A percentile compares a stretch with the other conserved stretches of the same genome.
These are phyloP conservation scores for Sander lucioperca DNA, from an alignment of 2,113 vertebrate genomes.

Conservation along the genomic window DNA sequence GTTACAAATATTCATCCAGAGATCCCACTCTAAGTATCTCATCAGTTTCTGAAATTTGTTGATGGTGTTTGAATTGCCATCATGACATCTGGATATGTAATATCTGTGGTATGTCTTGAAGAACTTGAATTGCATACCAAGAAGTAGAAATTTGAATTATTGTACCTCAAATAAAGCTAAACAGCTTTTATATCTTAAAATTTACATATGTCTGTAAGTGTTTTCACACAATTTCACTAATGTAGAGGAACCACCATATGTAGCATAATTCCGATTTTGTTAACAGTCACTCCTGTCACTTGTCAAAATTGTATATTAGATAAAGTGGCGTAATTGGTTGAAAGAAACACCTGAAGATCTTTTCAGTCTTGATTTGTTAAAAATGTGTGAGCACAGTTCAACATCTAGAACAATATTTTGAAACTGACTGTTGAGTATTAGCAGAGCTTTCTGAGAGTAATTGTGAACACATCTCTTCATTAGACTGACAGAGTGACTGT, in stretches of 20 bases:
- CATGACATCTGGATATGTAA: background rate
- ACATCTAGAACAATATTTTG: conserved; percentile 36
- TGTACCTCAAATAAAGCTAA: background rate
- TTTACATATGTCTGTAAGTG: background rate
- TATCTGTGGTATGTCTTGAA: background rate
- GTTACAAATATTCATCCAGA: background rate
- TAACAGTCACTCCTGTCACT: background rate
- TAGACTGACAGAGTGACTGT: conserved; percentile 77
- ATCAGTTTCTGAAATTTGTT: background rate
- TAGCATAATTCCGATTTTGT: background rate
- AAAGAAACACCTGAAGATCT: conserved; percentile 33
- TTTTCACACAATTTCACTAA: background rate
- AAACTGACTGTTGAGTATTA: conserved; percentile 57
- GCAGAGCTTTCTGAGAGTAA: conserved; percentile 67
- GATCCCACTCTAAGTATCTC: background rate
- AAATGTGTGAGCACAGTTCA: conserved; percentile 38
- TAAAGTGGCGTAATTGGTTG: conserved; percentile 6
- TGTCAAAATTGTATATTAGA: background rate
- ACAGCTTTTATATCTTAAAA: background rate
- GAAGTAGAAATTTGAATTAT: background rate
- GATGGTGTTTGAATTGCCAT: background rate
- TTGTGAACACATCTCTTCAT: conserved; percentile 78
- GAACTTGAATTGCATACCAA: background rate
- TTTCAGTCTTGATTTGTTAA: conserved; percentile 35
- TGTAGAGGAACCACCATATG: background rate